These are phyloP conservation scores for Rattus norvegicus DNA, from an alignment of 2,113 vertebrate species.

Conservation along the genomic window DNA sequence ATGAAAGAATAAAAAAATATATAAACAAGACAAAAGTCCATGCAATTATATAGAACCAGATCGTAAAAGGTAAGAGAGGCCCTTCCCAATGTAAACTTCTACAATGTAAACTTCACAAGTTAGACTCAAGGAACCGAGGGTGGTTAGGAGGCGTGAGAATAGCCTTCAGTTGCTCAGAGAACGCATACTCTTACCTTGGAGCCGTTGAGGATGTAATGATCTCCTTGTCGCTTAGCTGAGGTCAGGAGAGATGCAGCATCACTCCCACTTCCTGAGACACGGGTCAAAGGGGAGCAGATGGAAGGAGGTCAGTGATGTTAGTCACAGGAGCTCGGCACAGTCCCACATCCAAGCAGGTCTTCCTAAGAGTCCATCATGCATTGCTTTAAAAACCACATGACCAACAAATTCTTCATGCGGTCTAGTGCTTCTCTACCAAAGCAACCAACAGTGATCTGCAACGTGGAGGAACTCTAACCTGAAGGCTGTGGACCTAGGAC, in stretches of 20 bases:
- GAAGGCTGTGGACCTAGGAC: not conserved
- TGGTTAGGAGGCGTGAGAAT: not conserved
- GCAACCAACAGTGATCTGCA: not conserved
- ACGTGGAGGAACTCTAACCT: not conserved
- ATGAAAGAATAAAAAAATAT: not conserved
- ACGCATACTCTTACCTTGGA: conserved; percentile 91
- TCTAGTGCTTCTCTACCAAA: not conserved
- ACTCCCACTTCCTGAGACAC: conserved; percentile 92
- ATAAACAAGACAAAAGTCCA: not conserved
- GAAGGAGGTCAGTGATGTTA: conserved; percentile 21
- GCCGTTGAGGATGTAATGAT: conserved; percentile 95
- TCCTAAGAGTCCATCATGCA: not conserved
- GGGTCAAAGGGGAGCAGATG: not conserved
- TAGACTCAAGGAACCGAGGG: not conserved
- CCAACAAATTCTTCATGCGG: not conserved
- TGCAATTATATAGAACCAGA: not conserved
- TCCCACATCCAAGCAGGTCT: not conserved
- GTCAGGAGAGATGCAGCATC: conserved; percentile 96
- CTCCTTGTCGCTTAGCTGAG: conserved; percentile 90
- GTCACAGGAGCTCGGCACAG: not conserved
- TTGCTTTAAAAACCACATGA: not conserved
- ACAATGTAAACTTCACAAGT: not conserved
- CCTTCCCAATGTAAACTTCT: not conserved
- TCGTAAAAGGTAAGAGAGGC: not conserved
- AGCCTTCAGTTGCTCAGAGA: not conserved